Conservation (phyloP, 2,797 vertebrate genomes). For the Phalloptychus januarius region DNA sequence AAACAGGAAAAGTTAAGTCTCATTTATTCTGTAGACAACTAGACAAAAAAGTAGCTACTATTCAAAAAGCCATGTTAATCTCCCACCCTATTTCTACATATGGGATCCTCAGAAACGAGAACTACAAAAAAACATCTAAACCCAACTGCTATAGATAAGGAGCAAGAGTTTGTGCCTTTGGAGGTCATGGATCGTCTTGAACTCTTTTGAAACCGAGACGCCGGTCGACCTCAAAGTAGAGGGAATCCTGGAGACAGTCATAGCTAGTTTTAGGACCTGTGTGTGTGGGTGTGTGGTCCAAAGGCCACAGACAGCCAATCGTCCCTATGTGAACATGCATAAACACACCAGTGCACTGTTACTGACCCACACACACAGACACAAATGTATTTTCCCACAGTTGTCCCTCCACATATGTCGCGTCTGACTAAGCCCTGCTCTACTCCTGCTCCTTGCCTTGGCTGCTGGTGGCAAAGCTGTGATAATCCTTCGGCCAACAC, state of each 20-base stretch:
- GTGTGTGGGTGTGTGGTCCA: constrained; percentile 47
- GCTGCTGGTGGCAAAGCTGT: constrained; percentile 78
- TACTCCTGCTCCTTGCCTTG: constrained; percentile 74
- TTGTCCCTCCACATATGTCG: constrained; percentile 62
- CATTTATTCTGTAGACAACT: neutral
- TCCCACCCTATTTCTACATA: neutral
- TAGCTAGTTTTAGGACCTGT: constrained; percentile 14
- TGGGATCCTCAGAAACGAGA: neutral
- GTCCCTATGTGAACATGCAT: constrained; percentile 62
- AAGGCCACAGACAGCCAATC: constrained; percentile 71
- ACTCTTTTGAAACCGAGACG: constrained; percentile 31
- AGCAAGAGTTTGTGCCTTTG: constrained; percentile 38
- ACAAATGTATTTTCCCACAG: constrained; percentile 64
- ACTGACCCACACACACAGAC: neutral
- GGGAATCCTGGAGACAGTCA: constrained; percentile 26
- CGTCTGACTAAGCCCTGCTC: constrained; percentile 68
- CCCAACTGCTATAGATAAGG: neutral
- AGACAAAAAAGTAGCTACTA: neutral
- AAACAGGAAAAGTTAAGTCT: neutral
- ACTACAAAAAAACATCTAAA: neutral
- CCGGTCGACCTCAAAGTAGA: constrained; percentile 27
- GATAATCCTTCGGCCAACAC: constrained; percentile 84
- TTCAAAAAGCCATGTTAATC: neutral
- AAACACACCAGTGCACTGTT: constrained; percentile 25
- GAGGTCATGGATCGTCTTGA: constrained; percentile 34